Conservation (phyloP, 2,797 vertebrate genomes). For the Balearica regulorum region DNA sequence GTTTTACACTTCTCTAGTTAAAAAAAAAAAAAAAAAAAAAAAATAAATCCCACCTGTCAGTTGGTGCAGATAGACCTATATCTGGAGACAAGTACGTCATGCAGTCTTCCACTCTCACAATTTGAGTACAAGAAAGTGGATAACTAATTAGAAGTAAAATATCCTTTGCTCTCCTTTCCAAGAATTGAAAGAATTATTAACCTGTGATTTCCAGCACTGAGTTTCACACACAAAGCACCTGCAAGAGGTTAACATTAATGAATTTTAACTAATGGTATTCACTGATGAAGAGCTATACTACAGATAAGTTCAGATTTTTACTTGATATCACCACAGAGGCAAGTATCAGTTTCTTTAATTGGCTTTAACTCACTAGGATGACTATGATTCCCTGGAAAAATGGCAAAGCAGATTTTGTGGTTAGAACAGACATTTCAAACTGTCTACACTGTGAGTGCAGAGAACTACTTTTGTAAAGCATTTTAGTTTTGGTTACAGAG, state of each 20-base stretch:
- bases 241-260: rapidly evolving
- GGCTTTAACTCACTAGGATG: not conserved
- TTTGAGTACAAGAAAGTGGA: rapidly evolving
- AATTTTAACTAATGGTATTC: not conserved
- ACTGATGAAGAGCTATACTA: not conserved
- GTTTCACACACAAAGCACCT: not conserved
- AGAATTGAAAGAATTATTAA: not conserved
- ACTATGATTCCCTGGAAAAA: not conserved
- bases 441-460: not conserved
- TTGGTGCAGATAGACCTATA: not conserved
- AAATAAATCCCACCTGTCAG: not conserved
- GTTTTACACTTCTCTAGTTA: not conserved
- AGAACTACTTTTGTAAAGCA: not conserved
- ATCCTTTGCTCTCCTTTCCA: not conserved
- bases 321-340: not conserved
- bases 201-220: not conserved
- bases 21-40: not conserved
- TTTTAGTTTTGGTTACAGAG: not conserved
- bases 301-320: not conserved
- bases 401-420: not conserved
- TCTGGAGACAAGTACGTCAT: rapidly evolving
- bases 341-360: not conserved
- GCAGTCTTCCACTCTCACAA: not conserved
- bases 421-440: not conserved
- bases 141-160: not conserved